phyloP scores from a whole-genome alignment of 2,113 vertebrate species.

The Amphiprion percula region DNA sequence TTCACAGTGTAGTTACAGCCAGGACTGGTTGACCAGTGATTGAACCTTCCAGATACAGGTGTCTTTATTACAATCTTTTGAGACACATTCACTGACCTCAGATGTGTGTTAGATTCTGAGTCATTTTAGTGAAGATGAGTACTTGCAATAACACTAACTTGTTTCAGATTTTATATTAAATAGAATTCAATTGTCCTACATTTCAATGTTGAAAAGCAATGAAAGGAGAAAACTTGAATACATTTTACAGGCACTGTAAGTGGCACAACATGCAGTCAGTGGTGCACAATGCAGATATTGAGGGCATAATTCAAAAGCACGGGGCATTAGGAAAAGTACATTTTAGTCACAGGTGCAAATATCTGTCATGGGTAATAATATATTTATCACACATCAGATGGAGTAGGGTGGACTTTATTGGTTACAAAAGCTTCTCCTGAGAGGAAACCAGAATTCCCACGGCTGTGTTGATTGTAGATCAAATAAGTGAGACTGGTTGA shows the following conservation, averaged over 20 bases:
- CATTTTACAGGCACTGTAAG: neutral
- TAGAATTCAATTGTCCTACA: too few species aligned
- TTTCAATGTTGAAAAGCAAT: too few species aligned
- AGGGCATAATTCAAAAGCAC: neutral
- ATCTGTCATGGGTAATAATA: neutral
- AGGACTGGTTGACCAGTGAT: too few species aligned
- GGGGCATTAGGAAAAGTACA: neutral
- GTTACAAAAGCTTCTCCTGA: neutral
- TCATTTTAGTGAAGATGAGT: too few species aligned
- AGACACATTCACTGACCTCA: too few species aligned
- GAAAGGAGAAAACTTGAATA: too few species aligned
- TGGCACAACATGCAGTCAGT: neutral
- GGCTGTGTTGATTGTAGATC: neutral
- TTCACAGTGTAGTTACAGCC: too few species aligned
- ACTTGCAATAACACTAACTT: too few species aligned
- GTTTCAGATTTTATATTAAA: too few species aligned
- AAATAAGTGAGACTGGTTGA: conserved; percentile 12
- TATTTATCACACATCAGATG: neutral
- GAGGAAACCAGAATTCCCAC: conserved; percentile 1
- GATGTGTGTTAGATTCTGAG: too few species aligned
- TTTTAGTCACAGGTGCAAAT: conserved; percentile 1
- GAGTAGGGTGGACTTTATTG: neutral
- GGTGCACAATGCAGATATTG: neutral
- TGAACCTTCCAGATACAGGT: too few species aligned
- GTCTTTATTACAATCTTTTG: too few species aligned